phyloP scores from a whole-genome alignment of 2,113 vertebrate genomes.

The Tragelaphus scriptus region DNA sequence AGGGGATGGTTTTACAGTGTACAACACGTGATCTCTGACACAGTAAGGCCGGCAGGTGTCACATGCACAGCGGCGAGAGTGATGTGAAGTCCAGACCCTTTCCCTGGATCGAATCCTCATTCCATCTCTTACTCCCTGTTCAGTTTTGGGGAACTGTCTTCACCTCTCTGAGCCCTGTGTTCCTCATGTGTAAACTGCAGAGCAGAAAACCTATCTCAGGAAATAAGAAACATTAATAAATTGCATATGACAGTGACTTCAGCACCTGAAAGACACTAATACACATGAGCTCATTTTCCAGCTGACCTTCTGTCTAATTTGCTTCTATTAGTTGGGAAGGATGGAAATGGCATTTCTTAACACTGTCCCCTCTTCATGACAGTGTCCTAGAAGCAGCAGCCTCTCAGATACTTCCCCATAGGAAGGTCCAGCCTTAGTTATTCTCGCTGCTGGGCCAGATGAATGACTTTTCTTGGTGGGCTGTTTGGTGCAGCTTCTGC shows the following conservation, averaged over 20 bases:
- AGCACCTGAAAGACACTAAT: neutral
- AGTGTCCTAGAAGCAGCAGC: neutral
- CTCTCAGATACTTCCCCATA: neutral
- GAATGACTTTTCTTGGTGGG: neutral
- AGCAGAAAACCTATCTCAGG: neutral
- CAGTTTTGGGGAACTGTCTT: neutral
- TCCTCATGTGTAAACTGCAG: neutral
- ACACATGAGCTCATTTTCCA: neutral
- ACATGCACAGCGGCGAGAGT: neutral
- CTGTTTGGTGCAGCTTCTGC: neutral
- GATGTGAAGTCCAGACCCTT: neutral
- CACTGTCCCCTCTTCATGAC: neutral
- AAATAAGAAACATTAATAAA: neutral
- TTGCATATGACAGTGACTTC: too few relatives aligned
- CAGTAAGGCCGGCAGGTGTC: too few relatives aligned
- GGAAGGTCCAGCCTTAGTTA: neutral
- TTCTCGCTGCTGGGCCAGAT: neutral
- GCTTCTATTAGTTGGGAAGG: neutral
- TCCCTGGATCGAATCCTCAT: too few relatives aligned
- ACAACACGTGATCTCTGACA: rapidly evolving
- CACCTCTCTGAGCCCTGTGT: neutral
- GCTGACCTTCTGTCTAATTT: neutral
- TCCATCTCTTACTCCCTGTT: neutral
- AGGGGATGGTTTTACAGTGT: rapidly evolving
- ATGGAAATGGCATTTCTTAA: neutral